phyloP scores from a whole-genome alignment of 2,888 invertebrate genomes.

The Asteroscopus sphinx region DNA sequence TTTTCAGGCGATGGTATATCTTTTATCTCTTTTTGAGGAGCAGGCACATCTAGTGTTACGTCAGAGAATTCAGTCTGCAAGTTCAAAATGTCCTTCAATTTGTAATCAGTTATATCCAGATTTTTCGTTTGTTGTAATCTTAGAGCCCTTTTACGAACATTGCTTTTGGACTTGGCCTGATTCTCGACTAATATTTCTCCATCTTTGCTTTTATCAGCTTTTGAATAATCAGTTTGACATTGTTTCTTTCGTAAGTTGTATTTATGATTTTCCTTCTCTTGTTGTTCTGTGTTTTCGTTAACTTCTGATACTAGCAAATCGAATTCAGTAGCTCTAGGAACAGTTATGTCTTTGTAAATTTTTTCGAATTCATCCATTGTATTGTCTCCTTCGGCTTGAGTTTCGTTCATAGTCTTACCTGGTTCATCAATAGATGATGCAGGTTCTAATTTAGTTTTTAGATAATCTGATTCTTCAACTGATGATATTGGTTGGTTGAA shows the following conservation, averaged over 20 bases:
- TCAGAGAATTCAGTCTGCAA: conserved; percentile 81
- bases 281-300: conserved; percentile 27
- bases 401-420: conserved; percentile 42
- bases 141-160: conserved; percentile 67
- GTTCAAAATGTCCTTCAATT: conserved; percentile 80
- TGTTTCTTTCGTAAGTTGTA: conserved; percentile 75
- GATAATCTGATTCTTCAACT: conserved; percentile 18
- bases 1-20: conserved; percentile 82
- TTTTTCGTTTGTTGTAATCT: conserved; percentile 72
- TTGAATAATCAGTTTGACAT: conserved; percentile 36
- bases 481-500: conserved; percentile 41
- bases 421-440: conserved; percentile 39
- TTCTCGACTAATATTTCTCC: too few relatives aligned
- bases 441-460: conserved; percentile 40
- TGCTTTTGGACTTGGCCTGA: too few relatives aligned
- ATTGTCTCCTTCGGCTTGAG: conserved; percentile 55
- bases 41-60: conserved; percentile 77
- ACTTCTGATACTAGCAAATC: conserved; percentile 68
- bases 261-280: conserved; percentile 58
- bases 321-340: conserved; percentile 79
- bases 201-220: conserved; percentile 30
- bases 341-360: conserved; percentile 77
- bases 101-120: conserved; percentile 60
- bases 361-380: conserved; percentile 82
- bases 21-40: conserved; percentile 64